A percentile compares a stretch with the other conserved stretches of the same genome.
phyloP scores from a whole-genome alignment of 2,797 vertebrate species.

The Betta splendens region DNA sequence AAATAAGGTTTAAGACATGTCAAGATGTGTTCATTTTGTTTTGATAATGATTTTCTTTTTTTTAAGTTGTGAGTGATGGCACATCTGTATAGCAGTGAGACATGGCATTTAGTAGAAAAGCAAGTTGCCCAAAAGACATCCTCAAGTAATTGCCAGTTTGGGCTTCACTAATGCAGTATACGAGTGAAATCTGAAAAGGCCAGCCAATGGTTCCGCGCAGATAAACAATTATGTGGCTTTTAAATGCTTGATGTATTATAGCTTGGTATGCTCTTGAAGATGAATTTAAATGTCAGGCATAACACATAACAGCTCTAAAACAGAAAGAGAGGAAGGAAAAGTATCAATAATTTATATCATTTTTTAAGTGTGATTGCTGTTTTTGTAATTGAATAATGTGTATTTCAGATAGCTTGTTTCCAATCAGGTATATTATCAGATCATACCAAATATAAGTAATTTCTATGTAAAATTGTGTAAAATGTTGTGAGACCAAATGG shows the following conservation, averaged over 20 bases:
- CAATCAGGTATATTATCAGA: neutral
- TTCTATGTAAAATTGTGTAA: too few relatives aligned
- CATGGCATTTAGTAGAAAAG: constrained; percentile 77
- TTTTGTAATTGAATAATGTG: neutral
- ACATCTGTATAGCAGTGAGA: constrained; percentile 61
- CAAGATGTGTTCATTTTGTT: constrained; percentile 34
- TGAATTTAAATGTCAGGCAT: constrained; percentile 82
- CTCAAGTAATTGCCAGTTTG: constrained; percentile 82
- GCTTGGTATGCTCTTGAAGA: constrained; percentile 73
- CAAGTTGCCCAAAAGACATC: constrained; percentile 79
- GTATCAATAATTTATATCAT: constrained; percentile 32
- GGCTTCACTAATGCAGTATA: constrained; percentile 82
- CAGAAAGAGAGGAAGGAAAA: constrained; percentile 50
- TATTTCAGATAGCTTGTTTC: constrained; percentile 2
- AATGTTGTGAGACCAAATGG: constrained; percentile 10
- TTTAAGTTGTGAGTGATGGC: constrained; percentile 55
- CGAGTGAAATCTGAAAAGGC: constrained; percentile 80
- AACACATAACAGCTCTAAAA: constrained; percentile 74
- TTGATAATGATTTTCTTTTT: constrained; percentile 35
- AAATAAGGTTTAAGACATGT: constrained; percentile 34
- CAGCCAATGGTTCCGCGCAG: constrained; percentile 78
- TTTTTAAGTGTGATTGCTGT: neutral
- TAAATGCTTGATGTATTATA: constrained; percentile 78
- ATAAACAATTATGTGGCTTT: constrained; percentile 84
- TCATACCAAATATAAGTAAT: constrained; percentile 13